Percentiles rank a stretch among this genome's conserved stretches.
Conservation (phyloP, 2,888 invertebrate genomes). For the Drosophila kanekoi region DNA sequence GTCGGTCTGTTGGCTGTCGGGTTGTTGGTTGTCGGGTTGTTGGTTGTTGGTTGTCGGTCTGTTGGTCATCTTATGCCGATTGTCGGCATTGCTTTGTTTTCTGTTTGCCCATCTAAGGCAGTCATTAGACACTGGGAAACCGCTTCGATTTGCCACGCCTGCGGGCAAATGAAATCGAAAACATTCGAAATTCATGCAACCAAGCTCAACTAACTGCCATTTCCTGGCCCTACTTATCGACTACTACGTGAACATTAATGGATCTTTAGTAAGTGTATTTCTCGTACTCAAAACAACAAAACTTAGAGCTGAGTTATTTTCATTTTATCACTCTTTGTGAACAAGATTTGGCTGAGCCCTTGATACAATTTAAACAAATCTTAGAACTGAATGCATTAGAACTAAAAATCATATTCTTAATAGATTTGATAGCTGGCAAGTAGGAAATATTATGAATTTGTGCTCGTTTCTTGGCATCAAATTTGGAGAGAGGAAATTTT, state of each 20-base stretch:
- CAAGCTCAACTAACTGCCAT: neutral
- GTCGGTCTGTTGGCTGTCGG: neutral
- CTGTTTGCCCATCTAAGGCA: conserved; percentile 56
- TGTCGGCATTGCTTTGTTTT: conserved; percentile 46
- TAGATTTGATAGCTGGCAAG: too few species aligned
- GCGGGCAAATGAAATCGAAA: conserved; percentile 54
- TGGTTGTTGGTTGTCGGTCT: conserved; percentile 4
- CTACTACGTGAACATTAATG: neutral
- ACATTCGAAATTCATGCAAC: conserved; percentile 26
- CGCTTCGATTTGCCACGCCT: conserved; percentile 52
- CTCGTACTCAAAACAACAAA: too few species aligned
- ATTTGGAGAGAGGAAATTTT: too few species aligned
- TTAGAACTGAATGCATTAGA: too few species aligned
- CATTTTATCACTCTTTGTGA: too few species aligned
- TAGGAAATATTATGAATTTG: too few species aligned
- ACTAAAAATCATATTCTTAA: too few species aligned
- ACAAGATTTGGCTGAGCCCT: too few species aligned
- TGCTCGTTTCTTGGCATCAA: too few species aligned
- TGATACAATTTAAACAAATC: too few species aligned
- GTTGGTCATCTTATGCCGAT: conserved; percentile 12
- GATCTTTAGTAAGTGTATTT: neutral
- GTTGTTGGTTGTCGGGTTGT: conserved; percentile 14
- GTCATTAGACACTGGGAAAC: conserved; percentile 66
- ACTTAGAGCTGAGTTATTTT: too few species aligned
- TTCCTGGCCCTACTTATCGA: neutral